These are phyloP conservation scores for Trogon surrucura DNA, from an alignment of 2,113 vertebrate species.

Conservation along the genomic window DNA sequence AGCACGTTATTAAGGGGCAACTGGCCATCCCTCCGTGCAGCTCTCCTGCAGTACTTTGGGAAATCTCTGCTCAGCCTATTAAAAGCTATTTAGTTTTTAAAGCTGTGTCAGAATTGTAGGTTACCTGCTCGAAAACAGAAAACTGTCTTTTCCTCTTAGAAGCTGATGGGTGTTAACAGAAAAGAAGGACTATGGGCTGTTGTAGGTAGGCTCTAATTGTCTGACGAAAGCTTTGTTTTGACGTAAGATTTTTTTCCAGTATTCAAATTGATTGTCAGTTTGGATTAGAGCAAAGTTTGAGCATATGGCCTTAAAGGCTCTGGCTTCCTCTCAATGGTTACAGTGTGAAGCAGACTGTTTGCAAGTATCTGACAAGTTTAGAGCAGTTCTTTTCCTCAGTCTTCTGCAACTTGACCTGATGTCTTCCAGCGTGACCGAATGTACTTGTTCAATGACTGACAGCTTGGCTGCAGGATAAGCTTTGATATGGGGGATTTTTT, in stretches of 20 bases:
- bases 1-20: background rate
- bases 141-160: background rate
- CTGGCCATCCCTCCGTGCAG: background rate
- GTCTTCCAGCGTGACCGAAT: background rate
- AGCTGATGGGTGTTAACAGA: background rate
- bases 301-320: constrained; percentile 29
- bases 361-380: background rate
- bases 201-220: background rate
- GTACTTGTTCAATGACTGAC: background rate
- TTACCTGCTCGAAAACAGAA: background rate
- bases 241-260: background rate
- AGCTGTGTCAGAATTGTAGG: background rate
- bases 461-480: background rate
- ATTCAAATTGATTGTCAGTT: constrained; percentile 30
- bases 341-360: background rate
- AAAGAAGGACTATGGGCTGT: background rate
- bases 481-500: background rate
- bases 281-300: constrained; percentile 27
- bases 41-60: background rate
- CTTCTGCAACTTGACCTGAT: background rate
- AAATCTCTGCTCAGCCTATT: background rate
- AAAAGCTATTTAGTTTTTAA: background rate
- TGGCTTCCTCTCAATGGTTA: background rate
- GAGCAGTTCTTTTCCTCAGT: background rate
- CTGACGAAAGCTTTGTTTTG: constrained; percentile 21